A percentile compares a stretch with the other conserved stretches of the same genome.
Conservation (phyloP, 2,888 invertebrate species). For the Erpobdella octoculata region DNA sequence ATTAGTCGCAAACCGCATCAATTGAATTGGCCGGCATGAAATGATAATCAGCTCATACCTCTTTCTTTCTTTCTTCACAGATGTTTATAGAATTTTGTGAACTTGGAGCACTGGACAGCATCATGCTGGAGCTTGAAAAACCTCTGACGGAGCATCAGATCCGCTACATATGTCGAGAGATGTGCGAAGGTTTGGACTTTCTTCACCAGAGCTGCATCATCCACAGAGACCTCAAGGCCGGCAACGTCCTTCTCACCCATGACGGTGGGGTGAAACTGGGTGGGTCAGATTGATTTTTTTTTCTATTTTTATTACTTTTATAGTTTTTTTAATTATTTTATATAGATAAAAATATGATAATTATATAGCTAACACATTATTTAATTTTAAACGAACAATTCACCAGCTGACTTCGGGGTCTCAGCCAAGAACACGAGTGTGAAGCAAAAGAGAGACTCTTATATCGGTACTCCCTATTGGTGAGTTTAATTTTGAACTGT, state of each 20-base stretch:
- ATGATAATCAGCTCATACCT: not conserved
- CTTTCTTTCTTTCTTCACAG: slow-evolving; percentile 55
- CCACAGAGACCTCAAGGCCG: slow-evolving; percentile 95
- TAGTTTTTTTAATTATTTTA: not conserved
- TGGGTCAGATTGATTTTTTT: slow-evolving; percentile 53
- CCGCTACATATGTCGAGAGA: slow-evolving; percentile 84
- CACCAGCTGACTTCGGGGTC: slow-evolving; percentile 95
- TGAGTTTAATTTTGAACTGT: slow-evolving; percentile 40
- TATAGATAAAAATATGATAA: not conserved
- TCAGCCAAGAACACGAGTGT: slow-evolving; percentile 95
- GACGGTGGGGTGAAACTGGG: slow-evolving; percentile 92
- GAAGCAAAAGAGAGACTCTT: slow-evolving; percentile 90
- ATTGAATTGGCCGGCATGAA: too few relatives aligned
- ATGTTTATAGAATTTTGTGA: slow-evolving; percentile 98
- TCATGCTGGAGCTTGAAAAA: slow-evolving; percentile 96
- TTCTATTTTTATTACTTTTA: not conserved
- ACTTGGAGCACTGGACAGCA: slow-evolving; percentile 95
- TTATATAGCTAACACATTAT: not conserved
- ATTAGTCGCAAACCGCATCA: too few relatives aligned
- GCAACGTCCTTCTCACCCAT: slow-evolving; percentile 92
- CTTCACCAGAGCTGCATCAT: slow-evolving; percentile 85
- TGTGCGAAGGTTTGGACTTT: slow-evolving; percentile 71
- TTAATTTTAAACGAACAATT: not conserved
- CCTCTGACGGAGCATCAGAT: slow-evolving; percentile 88
- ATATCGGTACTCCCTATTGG: slow-evolving; percentile 99